Conservation (phyloP, 53 echinoderm and acorn worm genomes). For the Stichopus horrens region DNA sequence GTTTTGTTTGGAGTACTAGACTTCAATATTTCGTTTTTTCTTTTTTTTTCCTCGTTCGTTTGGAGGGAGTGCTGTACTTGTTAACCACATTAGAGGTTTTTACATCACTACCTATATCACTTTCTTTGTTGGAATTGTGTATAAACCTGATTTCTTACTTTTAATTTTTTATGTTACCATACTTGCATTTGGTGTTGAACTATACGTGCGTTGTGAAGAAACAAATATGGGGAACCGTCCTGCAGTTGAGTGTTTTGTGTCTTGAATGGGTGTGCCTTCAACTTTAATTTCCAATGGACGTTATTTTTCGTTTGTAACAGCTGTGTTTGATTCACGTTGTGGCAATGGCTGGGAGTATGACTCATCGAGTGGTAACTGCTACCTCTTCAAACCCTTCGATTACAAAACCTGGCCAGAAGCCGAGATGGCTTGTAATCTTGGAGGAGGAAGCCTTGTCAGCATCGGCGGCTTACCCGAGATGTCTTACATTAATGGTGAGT, state of each 20-base stretch:
- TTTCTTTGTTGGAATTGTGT: too few relatives aligned
- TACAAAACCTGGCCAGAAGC: slow-evolving; percentile 79
- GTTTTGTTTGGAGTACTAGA: too few relatives aligned
- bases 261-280: neutral
- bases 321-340: slow-evolving; percentile 74
- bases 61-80: too few relatives aligned
- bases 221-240: too few relatives aligned
- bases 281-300: neutral
- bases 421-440: slow-evolving; percentile 55
- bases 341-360: slow-evolving; percentile 79
- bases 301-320: slow-evolving; percentile 15
- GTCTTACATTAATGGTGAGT: slow-evolving; percentile 46
- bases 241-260: neutral
- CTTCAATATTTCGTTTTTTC: too few relatives aligned
- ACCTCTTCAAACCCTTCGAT: slow-evolving; percentile 65
- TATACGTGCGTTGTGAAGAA: too few relatives aligned
- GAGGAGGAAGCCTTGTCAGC: slow-evolving; percentile 78
- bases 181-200: too few relatives aligned
- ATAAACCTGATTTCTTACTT: too few relatives aligned
- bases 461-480: slow-evolving; percentile 65
- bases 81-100: too few relatives aligned
- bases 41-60: too few relatives aligned
- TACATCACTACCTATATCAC: too few relatives aligned
- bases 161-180: too few relatives aligned
- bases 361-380: slow-evolving; percentile 53